phyloP scores from a whole-genome alignment of 2,797 vertebrate species.

The Rhynchonycteris naso region DNA sequence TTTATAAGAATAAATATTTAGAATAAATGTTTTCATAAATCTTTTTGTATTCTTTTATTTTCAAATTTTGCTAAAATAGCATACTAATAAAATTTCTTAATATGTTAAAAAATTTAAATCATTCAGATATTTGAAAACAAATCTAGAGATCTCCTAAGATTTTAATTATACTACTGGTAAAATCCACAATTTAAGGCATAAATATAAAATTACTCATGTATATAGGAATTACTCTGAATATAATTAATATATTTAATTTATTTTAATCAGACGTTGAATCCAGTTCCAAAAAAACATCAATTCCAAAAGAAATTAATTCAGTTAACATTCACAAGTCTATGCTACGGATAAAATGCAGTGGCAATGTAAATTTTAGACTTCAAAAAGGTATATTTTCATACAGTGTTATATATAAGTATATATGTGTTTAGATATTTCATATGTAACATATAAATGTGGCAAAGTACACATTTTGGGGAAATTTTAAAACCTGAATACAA shows the following conservation, averaged over 20 bases:
- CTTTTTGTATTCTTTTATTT: not conserved
- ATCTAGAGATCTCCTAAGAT: not conserved
- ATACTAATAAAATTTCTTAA: not conserved
- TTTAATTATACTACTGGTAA: not conserved
- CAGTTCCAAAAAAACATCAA: not conserved
- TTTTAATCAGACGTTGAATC: conserved; percentile 54
- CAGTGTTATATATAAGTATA: not conserved
- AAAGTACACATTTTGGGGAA: not conserved
- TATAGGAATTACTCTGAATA: not conserved
- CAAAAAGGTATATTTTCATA: not conserved
- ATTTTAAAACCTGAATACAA: conserved; percentile 23
- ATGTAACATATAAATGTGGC: not conserved
- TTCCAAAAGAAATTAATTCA: not conserved
- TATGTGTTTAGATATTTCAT: not conserved
- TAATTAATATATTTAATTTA: conserved; percentile 14
- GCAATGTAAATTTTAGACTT: not conserved
- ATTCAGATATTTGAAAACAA: conserved; percentile 38
- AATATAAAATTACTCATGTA: not conserved
- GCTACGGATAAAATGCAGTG: not conserved
- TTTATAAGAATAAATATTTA: conserved; percentile 44
- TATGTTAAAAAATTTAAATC: not conserved
- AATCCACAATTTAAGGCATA: conserved; percentile 29
- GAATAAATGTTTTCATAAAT: not conserved
- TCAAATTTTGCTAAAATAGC: not conserved
- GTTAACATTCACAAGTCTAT: not conserved